Conservation (phyloP, 2,113 vertebrate genomes). For the Salvator merianae region DNA sequence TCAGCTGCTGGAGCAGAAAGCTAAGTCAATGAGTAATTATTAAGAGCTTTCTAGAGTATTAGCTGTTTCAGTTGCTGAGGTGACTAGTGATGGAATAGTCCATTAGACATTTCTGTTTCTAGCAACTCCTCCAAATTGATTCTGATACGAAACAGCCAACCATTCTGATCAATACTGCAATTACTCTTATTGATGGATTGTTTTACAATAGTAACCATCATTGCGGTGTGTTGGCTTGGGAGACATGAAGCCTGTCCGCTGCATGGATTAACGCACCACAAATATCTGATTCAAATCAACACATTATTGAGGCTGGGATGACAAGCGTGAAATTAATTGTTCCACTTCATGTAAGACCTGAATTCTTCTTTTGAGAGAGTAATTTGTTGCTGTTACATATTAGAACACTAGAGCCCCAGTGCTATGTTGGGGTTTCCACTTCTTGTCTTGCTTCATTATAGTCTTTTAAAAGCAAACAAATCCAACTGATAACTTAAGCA, state of each 20-base stretch:
- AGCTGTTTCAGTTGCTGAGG: constrained; percentile 75
- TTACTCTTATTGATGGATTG: constrained; percentile 88
- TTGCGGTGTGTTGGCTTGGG: constrained; percentile 68
- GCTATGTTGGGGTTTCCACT: constrained; percentile 44
- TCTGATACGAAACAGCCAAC: constrained; percentile 76
- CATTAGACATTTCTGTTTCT: constrained; percentile 81
- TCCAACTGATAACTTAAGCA: constrained; percentile 28
- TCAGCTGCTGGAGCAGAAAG: constrained; percentile 78
- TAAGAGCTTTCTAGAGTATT: constrained; percentile 83
- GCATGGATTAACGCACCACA: constrained; percentile 76
- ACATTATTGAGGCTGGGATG: constrained; percentile 87
- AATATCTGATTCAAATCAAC: constrained; percentile 92
- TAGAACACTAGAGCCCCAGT: constrained; percentile 59
- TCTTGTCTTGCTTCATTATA: constrained; percentile 51
- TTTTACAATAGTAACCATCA: constrained; percentile 80
- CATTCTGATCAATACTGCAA: constrained; percentile 85
- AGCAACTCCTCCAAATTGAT: constrained; percentile 82
- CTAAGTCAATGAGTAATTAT: constrained; percentile 83
- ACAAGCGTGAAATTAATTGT: constrained; percentile 99
- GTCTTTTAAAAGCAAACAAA: not conserved
- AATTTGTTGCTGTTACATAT: constrained; percentile 84
- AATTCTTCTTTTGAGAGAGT: constrained; percentile 89
- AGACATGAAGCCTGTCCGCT: constrained; percentile 70
- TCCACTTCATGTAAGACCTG: constrained; percentile 92
- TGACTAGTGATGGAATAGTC: constrained; percentile 81